Conservation (phyloP, 2,113 vertebrate genomes). For the Hystrix brachyura region DNA sequence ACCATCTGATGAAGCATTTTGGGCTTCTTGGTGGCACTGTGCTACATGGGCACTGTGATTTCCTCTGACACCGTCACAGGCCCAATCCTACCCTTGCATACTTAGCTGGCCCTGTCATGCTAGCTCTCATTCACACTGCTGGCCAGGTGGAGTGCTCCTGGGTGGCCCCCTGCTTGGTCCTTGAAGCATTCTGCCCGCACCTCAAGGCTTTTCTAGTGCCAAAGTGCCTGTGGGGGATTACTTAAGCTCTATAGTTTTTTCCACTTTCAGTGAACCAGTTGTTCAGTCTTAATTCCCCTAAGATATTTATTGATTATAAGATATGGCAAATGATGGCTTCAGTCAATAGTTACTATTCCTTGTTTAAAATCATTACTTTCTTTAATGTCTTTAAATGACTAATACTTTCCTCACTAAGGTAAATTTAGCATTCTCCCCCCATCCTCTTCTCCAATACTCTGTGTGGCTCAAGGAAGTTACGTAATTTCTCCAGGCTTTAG, state of each 20-base stretch:
- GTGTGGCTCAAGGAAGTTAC: not conserved
- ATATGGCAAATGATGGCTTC: not conserved
- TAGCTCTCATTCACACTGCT: not conserved
- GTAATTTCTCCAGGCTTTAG: constrained; percentile 25
- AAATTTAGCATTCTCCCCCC: not conserved
- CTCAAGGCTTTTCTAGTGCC: not conserved
- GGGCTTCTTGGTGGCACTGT: not conserved
- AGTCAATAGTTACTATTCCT: not conserved
- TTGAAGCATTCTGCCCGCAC: not conserved
- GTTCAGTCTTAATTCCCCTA: not conserved
- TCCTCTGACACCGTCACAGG: not conserved
- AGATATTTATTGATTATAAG: constrained; percentile 18
- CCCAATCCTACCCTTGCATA: not conserved
- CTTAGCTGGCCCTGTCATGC: not conserved
- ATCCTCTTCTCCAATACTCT: not conserved
- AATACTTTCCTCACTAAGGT: not conserved
- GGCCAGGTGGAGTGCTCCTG: not conserved
- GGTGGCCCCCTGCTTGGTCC: not conserved
- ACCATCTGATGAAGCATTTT: not conserved
- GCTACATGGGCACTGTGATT: not conserved
- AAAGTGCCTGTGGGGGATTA: not conserved
- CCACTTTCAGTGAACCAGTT: not conserved
- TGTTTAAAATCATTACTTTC: constrained; percentile 6
- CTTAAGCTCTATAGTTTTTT: not conserved
- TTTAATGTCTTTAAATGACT: constrained; percentile 12